Percentiles rank a stretch among this genome's conserved stretches.
Evolutionary conservation across 2,113 vertebrate genomes (phyloP).

Genomic region (Mus musculus): GRCm39 chr2:50605501-50606000

Average conservation of each 20-base stretch:
- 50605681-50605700: not conserved
- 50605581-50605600: not conserved
- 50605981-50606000: too few species aligned
- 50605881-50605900: not conserved
- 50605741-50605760: not conserved
- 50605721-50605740: not conserved
- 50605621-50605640: not conserved
- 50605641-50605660: not conserved
- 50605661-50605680: not conserved
- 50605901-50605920: not conserved
- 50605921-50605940: not conserved
- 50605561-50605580: not conserved
- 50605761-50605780: not conserved
- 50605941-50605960: not conserved
- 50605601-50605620: not conserved
- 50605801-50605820: not conserved
- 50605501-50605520: not conserved
- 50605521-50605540: not conserved
- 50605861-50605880: not conserved
- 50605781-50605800: not conserved
- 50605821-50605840: not conserved
- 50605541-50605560: not conserved
- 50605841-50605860: not conserved
- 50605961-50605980: not conserved
- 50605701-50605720: not conserved